Evolutionary conservation across 2,888 invertebrate genomes (phyloP).

Genomic region (Mesoligia furuncula): DNA sequence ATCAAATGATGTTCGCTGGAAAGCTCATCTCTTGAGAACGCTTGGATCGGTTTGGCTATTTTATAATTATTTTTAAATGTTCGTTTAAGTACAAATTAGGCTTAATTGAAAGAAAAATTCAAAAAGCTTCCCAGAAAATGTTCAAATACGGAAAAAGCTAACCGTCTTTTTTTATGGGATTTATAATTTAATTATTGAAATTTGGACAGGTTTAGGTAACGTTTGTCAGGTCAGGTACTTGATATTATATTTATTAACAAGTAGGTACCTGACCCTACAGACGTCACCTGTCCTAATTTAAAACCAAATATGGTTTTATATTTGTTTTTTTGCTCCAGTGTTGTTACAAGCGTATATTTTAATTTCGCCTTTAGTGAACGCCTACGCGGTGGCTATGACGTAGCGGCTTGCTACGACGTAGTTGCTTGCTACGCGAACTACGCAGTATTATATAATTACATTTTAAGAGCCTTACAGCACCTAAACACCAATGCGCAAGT

Average conservation of each 20-base stretch:
- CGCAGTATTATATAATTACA: not conserved
- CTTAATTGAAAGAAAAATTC: rapidly evolving
- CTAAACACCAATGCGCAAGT: no score
- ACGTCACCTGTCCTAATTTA: no score
- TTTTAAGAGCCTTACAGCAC: no score
- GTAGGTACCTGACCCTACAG: no score
- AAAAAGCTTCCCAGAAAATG: not conserved
- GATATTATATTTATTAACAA: no score
- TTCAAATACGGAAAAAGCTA: not conserved
- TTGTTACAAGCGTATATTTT: no score
- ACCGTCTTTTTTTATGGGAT: not conserved
- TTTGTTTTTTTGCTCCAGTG: no score
- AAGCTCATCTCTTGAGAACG: not conserved
- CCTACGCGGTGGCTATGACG: not conserved
- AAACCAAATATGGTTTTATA: no score
- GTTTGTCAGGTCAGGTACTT: no score
- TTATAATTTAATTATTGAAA: not conserved
- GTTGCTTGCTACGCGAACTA: not conserved
- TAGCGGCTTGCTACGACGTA: not conserved
- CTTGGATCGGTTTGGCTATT: not conserved
- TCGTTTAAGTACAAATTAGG: not conserved
- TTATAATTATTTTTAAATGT: not conserved
- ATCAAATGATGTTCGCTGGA: not conserved
- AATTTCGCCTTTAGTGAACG: no score
- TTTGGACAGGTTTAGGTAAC: not conserved